phyloP scores from a whole-genome alignment of 2,113 vertebrate species.

The Laticauda colubrina region DNA sequence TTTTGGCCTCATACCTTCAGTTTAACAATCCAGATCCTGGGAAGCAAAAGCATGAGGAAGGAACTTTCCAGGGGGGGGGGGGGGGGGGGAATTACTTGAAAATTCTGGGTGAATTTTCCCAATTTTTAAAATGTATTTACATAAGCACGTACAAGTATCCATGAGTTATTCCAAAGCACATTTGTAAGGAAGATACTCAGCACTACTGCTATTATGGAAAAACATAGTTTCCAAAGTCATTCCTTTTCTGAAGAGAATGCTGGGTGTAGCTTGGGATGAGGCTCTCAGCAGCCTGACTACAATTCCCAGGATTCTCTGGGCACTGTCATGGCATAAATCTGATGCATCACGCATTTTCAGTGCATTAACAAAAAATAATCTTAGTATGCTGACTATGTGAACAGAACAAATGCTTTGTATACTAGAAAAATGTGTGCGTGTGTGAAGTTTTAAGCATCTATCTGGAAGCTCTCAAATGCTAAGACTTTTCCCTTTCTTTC shows the following conservation, averaged over 20 bases:
- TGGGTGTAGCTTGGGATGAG: neutral
- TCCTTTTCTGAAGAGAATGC: neutral
- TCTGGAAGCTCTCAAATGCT: neutral
- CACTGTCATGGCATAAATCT: neutral
- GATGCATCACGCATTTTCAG: neutral
- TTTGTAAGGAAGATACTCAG: neutral
- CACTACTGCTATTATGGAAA: neutral
- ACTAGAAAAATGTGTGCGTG: neutral
- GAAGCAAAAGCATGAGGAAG: neutral
- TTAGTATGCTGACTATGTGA: neutral
- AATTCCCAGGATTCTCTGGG: neutral
- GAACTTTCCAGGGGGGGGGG: neutral
- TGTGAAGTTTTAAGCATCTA: neutral
- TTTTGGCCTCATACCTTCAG: neutral
- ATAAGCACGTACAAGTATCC: neutral
- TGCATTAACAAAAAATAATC: neutral
- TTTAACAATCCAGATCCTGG: neutral
- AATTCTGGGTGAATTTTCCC: neutral
- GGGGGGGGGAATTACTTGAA: neutral
- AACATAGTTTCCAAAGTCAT: neutral
- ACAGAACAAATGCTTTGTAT: neutral
- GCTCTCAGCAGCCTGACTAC: neutral
- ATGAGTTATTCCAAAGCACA: neutral
- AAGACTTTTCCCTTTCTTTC: neutral
- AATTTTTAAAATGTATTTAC: neutral